Evolutionary conservation across 1,140 invertebrate genomes (phyloP).

Genomic region (Drosophila aff.): DNA sequence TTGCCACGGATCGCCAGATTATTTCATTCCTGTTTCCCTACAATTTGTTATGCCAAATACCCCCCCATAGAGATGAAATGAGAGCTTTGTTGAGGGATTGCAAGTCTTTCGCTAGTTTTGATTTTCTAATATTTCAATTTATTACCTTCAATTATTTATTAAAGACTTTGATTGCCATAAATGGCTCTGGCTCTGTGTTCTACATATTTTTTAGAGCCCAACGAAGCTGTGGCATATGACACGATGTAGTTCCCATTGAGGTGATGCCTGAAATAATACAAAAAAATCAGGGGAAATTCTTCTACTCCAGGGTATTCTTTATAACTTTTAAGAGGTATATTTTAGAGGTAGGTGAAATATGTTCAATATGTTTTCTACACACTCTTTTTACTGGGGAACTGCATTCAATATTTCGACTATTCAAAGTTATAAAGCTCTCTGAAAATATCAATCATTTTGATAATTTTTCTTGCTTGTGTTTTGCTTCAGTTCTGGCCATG

Average conservation of each 20-base stretch:
- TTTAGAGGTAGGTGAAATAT: background rate
- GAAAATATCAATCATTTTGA: too few relatives aligned
- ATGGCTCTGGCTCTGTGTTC: conserved; percentile 1
- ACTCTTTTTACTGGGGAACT: background rate
- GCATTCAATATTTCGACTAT: background rate
- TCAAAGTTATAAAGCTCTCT: too few relatives aligned
- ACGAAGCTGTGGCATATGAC: background rate
- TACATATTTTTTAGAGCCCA: conserved; percentile 37
- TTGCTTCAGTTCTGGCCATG: background rate
- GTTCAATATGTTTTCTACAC: background rate
- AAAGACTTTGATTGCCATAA: background rate
- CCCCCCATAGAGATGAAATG: background rate
- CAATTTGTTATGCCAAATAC: conserved; percentile 16
- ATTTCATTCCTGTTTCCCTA: background rate
- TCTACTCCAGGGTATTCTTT: too few relatives aligned
- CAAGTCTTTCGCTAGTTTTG: background rate
- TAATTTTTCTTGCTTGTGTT: too few relatives aligned
- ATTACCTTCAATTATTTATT: background rate
- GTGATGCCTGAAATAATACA: background rate
- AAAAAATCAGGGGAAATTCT: too few relatives aligned
- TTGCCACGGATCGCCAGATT: conserved; percentile 13
- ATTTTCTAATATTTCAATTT: background rate
- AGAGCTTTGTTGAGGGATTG: background rate
- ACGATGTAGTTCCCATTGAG: background rate
- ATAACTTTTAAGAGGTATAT: too few relatives aligned